A percentile compares a stretch with the other conserved stretches of the same genome.
Conservation (phyloP, 1,140 invertebrate species). For the Steinernema feltiae region DNA sequence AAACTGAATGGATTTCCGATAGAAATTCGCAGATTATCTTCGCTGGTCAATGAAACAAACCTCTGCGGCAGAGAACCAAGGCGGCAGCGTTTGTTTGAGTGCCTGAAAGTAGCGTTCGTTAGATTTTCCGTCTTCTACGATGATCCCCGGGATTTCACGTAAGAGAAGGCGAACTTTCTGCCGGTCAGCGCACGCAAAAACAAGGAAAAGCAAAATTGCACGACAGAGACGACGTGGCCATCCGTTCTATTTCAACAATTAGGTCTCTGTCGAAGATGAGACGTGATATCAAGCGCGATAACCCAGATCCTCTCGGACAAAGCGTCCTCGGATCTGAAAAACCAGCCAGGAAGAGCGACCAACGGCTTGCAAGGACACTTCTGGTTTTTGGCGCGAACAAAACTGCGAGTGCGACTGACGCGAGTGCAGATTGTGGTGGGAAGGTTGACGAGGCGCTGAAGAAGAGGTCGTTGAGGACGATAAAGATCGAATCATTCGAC, state of each 20-base stretch:
- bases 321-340: background rate
- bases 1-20: background rate
- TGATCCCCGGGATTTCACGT: no score
- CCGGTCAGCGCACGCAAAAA: no score
- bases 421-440: background rate
- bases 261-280: background rate
- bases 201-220: background rate
- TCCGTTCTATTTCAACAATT: background rate
- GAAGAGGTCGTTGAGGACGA: background rate
- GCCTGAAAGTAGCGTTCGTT: background rate
- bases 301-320: background rate
- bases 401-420: background rate
- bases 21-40: background rate
- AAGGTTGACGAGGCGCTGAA: background rate
- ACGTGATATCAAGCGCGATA: background rate
- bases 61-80: background rate
- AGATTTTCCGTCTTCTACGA: no score
- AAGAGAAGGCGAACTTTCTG: no score
- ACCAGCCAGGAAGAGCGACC: background rate
- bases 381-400: background rate
- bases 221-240: background rate
- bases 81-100: background rate
- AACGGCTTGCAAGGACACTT: background rate
- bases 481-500: background rate
- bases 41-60: background rate